Base-by-base conservation (phyloP, 2,888 invertebrate genomes). In the Dromius quadrimaculatus region DNA sequence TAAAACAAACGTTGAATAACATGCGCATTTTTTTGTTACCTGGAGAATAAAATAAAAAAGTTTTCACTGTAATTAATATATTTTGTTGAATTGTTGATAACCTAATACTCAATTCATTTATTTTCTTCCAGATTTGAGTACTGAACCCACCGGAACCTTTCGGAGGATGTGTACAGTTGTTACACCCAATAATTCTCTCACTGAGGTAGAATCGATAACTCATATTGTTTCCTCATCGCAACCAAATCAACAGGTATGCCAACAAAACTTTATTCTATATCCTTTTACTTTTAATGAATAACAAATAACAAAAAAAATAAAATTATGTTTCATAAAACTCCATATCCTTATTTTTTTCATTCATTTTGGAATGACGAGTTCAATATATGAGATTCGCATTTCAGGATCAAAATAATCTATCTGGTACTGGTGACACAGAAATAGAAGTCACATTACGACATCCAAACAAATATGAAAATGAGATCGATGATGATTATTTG, bases 151-250 rank as follows among this genome's bases (percentile, higher is more conserved):
- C 34, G 22, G 9, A 28, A n/a, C 28, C 45, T 8, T 41, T 38
- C 41, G 54, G 41, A 66, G 43, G 34, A 68, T 68, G 68, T 68
- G 57, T 23, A 68, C 68, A 20, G 59, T 59, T 68, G 50, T 50
- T 19, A 45, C 59, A 6, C 59, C 68, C 5, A 59, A n/a, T n/a
- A n/a, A 68, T 28, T 68, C 68, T 36, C 5, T 32, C 15, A 13
- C 68, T 43, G 68, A 45, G 19, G 57, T 57, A 19, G 68, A 59
- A 43, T 38, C 43, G 13, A 59, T 59, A 32, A 20, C 45, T 5
- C 23, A 15, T n/a, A 15, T 54, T 36, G 50, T 65, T 20, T 22
- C 38, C 9, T n/a, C 32, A 20, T 17, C 28, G 43, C 43, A 68
- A 41, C 36, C 68, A 19, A 59, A 59, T 34, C 68, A 59, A 68